Evolutionary conservation across 2,113 vertebrate genomes (phyloP).

Genomic region (Steatornis caripensis): DNA sequence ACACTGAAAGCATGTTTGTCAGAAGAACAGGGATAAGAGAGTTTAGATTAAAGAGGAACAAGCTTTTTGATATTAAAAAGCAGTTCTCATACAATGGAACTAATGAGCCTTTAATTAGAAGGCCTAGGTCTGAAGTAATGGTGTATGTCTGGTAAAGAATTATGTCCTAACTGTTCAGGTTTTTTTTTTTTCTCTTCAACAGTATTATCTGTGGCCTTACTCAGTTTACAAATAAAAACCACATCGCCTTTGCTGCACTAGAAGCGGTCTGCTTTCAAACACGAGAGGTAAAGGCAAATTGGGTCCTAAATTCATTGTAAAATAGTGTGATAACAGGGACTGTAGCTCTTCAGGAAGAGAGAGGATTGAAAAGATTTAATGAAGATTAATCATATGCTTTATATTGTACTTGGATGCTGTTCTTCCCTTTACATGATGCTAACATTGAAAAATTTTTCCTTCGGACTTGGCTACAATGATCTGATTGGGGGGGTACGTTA

Average conservation of each 20-base stretch:
- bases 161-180: background rate
- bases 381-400: background rate
- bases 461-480: background rate
- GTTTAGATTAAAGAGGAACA: background rate
- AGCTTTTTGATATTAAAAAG: background rate
- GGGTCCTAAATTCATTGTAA: background rate
- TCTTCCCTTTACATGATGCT: background rate
- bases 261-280: slow-evolving; percentile 98
- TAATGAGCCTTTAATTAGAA: background rate
- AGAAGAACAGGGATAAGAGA: background rate
- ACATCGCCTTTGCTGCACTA: slow-evolving; percentile 95
- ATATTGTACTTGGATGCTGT: background rate
- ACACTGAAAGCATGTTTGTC: background rate
- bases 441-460: background rate
- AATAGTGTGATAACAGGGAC: background rate
- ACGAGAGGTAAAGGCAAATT: slow-evolving; percentile 83
- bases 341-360: background rate
- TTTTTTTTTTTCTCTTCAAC: background rate
- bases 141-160: background rate
- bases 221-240: slow-evolving; percentile 96
- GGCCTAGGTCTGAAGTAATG: background rate
- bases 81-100: background rate
- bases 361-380: background rate
- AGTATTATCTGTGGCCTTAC: slow-evolving; percentile 99
- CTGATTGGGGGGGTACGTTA: background rate